These are phyloP conservation scores for Cebus imitator DNA, from an alignment of 2,113 vertebrate species.

Conservation along the genomic window DNA sequence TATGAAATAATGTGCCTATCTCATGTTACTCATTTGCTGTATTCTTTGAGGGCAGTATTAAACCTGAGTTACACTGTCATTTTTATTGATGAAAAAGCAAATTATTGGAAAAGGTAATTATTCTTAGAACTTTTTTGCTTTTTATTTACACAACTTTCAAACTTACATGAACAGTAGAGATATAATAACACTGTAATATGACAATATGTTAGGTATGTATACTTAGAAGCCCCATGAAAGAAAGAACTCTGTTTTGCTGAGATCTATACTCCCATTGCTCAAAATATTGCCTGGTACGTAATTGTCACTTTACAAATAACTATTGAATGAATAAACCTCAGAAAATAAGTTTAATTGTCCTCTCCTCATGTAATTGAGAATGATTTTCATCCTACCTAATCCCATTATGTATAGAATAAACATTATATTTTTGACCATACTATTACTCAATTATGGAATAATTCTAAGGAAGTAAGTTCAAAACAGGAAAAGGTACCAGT, in stretches of 20 bases:
- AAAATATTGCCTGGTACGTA: background rate
- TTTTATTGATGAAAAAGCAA: constrained; percentile 29
- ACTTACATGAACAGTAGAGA: background rate
- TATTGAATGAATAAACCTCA: constrained; percentile 1
- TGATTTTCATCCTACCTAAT: background rate
- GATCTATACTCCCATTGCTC: background rate
- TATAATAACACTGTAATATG: background rate
- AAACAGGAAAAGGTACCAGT: background rate
- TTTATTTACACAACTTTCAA: background rate
- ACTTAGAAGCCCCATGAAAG: background rate
- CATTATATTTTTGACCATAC: background rate
- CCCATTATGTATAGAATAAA: background rate
- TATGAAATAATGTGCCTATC: constrained; percentile 11
- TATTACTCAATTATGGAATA: background rate
- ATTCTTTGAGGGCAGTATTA: background rate
- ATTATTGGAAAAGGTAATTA: background rate
- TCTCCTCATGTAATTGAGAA: background rate
- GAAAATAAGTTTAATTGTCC: background rate
- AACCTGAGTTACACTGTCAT: background rate
- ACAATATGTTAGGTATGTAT: background rate
- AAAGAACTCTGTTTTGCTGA: background rate
- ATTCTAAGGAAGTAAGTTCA: background rate
- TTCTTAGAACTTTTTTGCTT: background rate
- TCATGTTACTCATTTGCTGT: background rate
- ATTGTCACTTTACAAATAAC: background rate